Base-by-base conservation (phyloP, 1,140 invertebrate genomes). In the Cyphomyrmex costatus region DNA sequence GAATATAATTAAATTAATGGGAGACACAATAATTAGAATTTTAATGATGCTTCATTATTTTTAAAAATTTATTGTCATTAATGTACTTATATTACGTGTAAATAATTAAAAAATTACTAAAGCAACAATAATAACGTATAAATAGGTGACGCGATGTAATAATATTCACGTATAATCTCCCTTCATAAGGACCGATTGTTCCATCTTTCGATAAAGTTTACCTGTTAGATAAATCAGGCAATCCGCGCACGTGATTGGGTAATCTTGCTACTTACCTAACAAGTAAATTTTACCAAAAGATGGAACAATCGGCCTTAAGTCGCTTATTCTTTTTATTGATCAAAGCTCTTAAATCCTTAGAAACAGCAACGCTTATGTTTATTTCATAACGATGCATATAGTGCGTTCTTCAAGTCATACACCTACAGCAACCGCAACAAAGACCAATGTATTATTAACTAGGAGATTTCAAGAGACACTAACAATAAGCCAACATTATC, bases 401-500 rank as follows among this genome's bases (percentile, higher is more conserved):
- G 3, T 6, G 33, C 33, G 16, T 30, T 36, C 8, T 79, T n/a
- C 1, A 12, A 66, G 16, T 68, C 4, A 3, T 19, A 51, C 46
- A 27, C 27, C 21, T 27, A 24, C 33, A 7, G 14, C 30, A 53
- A 16, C 12, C 1, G 30, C 24, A 19, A 71, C 33, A 58, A 42
- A 42, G 33, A 10, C 46, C 8, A 60, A 58, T 82, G n/a, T 73
- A 60, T 82, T 73, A 58, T 73, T 82, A 56, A 71, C 6, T 24
- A 6, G 16, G n/a, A 73, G 33, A 73, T 73, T 10, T 24, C 1
- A 21, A 73, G 12, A 73, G 36, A 24, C 51, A 14, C 24, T 60
- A n/a, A n/a, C n/a, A n/a, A n/a, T n/a, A 65, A 82, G 51, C 21
- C 65, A 82, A 71, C 51, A 46, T 82, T 36, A 82, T 73, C 36